These are phyloP conservation scores for Pseudomyrmex pallidus DNA, from an alignment of 1,140 invertebrate species.

Conservation along the genomic window DNA sequence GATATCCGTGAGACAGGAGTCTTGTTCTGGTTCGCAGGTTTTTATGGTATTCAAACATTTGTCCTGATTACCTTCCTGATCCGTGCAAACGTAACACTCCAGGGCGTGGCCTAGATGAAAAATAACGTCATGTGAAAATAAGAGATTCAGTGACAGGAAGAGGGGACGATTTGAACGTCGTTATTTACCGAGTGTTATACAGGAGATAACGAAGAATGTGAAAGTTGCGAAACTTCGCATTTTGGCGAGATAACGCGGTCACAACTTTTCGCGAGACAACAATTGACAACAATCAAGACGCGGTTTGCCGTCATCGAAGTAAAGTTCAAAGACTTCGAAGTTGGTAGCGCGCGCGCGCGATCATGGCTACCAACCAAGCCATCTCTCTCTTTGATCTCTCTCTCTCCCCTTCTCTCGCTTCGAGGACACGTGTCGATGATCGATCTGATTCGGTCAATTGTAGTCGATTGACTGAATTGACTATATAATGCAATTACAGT, in stretches of 20 bases:
- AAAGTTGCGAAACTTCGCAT: constrained; percentile 29
- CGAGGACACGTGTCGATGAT: too few species aligned
- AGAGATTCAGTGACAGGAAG: neutral
- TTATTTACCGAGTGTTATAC: constrained; percentile 54
- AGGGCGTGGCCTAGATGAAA: constrained; percentile 87
- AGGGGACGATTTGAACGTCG: neutral
- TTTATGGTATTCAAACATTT: constrained; percentile 97
- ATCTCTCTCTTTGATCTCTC: too few species aligned
- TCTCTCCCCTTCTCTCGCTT: too few species aligned
- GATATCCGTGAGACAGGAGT: constrained; percentile 95
- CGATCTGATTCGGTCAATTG: too few species aligned
- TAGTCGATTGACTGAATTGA: too few species aligned
- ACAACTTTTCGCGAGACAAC: neutral
- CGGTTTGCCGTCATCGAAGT: neutral
- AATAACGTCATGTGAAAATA: constrained; percentile 27
- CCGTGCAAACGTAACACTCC: constrained; percentile 97
- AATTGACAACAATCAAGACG: neutral
- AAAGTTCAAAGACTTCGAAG: neutral
- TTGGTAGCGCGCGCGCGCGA: neutral
- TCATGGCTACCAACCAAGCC: neutral
- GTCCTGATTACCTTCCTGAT: constrained; percentile 96
- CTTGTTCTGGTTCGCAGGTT: constrained; percentile 94
- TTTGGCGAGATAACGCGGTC: neutral
- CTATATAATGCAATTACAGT: too few species aligned
- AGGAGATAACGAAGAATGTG: constrained; percentile 8